Base-by-base conservation (phyloP, 2,888 invertebrate species). In the Tuta absoluta region DNA sequence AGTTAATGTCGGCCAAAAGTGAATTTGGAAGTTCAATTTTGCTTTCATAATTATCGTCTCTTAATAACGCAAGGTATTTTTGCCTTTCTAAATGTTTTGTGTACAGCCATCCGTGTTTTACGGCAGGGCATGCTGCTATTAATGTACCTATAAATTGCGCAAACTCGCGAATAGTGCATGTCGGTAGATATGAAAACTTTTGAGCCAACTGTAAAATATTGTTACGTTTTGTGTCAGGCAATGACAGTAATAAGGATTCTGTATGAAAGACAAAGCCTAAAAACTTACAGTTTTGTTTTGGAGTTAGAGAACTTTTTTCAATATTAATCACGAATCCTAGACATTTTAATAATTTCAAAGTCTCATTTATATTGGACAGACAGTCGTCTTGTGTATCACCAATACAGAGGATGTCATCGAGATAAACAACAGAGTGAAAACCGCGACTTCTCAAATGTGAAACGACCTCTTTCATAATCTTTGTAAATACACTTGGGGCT, bases 121-220 rank as follows among this genome's bases (percentile, higher is more conserved):
- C 64, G 0, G 73, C 73, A n/a, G 72, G 75, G 59, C 73, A 75
- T 10, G 65, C 64, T 2, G 75, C 67, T 4, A 66, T 63, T 8
- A 45, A 12, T 45, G 12, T 8, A 12, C 45, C 45, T n/a, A 45
- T 3, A 8, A 45, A n/a, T 3, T 12, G 12, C 7, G 45, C 45
- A n/a, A 45, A 45, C 3, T 45, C 45, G 4, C 45, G 4, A 8
- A 45, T 8, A 8, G 4, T 45, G 12, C 45, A 45, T 5, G 7
- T 5, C 2, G 4, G 3, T 45, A 45, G 14, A 14, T 45, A 8
- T 3, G 12, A 12, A n/a, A 14, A 45, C n/a, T 45, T 45, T 8
- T 45, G 4, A 14, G 12, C 14, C 12, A 8, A 5, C 5, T 5
- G 2, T 49, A 19, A 19, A 2, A 49, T 49, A 19, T 49, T 49